Conservation (phyloP, 2,888 invertebrate species). For the Leptopilina drosophilae region DNA sequence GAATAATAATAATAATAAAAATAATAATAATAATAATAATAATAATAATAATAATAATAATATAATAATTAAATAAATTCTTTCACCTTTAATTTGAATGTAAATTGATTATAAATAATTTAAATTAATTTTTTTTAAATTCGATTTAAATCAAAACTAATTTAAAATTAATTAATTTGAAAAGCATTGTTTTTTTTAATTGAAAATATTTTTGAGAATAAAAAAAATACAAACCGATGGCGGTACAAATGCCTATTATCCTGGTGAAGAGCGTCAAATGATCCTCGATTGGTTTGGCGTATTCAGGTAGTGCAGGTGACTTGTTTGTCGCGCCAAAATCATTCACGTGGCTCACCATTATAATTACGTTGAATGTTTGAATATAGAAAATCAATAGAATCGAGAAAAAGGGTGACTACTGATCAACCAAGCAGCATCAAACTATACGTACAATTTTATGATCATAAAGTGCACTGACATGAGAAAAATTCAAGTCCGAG, state of each 20-base stretch:
- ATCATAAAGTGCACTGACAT: slow-evolving; percentile 35
- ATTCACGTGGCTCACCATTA: slow-evolving; percentile 41
- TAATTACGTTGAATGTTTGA: slow-evolving; percentile 29
- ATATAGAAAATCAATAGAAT: slow-evolving; percentile 31
- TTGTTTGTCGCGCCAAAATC: slow-evolving; percentile 39
- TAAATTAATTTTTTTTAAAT: too few relatives aligned
- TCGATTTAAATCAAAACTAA: too few relatives aligned
- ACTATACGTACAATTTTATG: slow-evolving; percentile 24
- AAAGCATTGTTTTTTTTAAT: too few relatives aligned
- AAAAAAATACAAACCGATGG: slow-evolving; percentile 12
- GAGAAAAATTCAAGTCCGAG: slow-evolving; percentile 22
- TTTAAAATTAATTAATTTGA: too few relatives aligned
- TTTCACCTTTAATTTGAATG: too few relatives aligned
- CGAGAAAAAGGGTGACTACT: slow-evolving; percentile 3
- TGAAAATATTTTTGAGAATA: too few relatives aligned
- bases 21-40: too few relatives aligned
- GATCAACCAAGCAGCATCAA: slow-evolving; percentile 34
- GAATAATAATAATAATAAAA: too few relatives aligned
- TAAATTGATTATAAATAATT: too few relatives aligned
- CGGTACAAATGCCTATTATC: slow-evolving; percentile 33
- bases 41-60: too few relatives aligned
- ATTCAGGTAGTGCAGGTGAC: slow-evolving; percentile 32
- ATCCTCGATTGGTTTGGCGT: slow-evolving; percentile 24
- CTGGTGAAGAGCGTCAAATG: slow-evolving; percentile 24
- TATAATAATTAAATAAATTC: too few relatives aligned